These are phyloP conservation scores for Campopleginae sp. DNA, from an alignment of 2,888 invertebrate genomes.

Conservation along the genomic window DNA sequence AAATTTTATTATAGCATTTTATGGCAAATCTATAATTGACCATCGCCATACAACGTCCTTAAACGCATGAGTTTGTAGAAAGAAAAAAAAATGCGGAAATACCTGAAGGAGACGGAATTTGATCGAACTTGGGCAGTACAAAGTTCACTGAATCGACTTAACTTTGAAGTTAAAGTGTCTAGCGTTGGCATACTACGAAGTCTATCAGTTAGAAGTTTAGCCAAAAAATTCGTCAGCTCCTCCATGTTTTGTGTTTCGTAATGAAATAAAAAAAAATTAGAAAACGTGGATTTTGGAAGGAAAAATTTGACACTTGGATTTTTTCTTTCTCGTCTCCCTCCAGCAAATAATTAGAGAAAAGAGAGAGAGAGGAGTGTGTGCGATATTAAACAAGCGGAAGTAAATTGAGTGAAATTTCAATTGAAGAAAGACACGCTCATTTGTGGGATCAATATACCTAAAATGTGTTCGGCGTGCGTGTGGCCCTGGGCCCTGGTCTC, in stretches of 20 bases:
- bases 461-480: constrained; percentile 90
- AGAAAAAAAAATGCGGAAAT: not conserved
- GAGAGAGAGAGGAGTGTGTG: too few species aligned
- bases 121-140: not conserved
- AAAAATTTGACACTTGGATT: not conserved
- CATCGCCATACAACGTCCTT: too few species aligned
- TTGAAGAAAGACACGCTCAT: constrained; percentile 4
- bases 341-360: not conserved
- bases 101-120: not conserved
- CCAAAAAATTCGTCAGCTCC: not conserved
- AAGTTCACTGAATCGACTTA: too few species aligned
- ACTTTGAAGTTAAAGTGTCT: not conserved
- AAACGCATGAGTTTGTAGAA: not conserved
- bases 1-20: not conserved
- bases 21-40: not conserved
- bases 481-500: constrained; percentile 87
- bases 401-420: constrained; percentile 17
- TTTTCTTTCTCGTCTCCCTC: not conserved
- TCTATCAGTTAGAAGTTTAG: not conserved
- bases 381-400: constrained; percentile 20
- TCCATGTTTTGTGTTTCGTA: not conserved
- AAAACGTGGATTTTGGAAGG: not conserved
- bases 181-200: not conserved
- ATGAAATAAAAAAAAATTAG: not conserved
- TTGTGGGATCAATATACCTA: constrained; percentile 85